phyloP scores from a whole-genome alignment of 1,140 invertebrate genomes.

The Bombus difficillimus region DNA sequence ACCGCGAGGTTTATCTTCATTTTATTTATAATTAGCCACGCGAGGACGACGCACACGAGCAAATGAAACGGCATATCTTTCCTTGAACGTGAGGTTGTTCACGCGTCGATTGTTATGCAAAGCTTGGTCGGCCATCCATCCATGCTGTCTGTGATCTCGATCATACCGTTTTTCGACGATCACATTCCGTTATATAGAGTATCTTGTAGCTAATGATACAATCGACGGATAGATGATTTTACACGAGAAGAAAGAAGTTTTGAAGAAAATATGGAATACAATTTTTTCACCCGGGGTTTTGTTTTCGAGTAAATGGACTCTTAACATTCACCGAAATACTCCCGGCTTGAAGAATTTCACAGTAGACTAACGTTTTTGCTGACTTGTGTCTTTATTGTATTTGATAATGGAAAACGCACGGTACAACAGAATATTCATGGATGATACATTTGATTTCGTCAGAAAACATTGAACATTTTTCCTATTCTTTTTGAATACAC shows the following conservation, averaged over 20 bases:
- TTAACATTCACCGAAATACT: neutral
- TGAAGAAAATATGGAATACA: neutral
- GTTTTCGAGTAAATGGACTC: neutral
- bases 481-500: too few species aligned
- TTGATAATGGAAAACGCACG: neutral
- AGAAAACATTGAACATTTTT: too few species aligned
- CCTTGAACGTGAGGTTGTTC: conserved; percentile 37
- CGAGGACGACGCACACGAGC: conserved; percentile 18
- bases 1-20: neutral
- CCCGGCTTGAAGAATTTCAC: neutral
- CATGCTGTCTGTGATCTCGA: neutral
- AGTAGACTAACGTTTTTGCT: neutral
- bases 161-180: neutral
- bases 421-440: neutral
- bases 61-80: neutral
- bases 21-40: conserved; percentile 42
- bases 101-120: conserved; percentile 33
- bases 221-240: neutral
- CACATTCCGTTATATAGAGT: neutral
- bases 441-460: neutral
- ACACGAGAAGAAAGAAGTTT: neutral
- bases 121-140: neutral
- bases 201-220: neutral
- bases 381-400: neutral
- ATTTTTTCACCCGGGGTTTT: neutral